Conservation (phyloP, 1,140 invertebrate genomes). For the Neuroterus valhalla region DNA sequence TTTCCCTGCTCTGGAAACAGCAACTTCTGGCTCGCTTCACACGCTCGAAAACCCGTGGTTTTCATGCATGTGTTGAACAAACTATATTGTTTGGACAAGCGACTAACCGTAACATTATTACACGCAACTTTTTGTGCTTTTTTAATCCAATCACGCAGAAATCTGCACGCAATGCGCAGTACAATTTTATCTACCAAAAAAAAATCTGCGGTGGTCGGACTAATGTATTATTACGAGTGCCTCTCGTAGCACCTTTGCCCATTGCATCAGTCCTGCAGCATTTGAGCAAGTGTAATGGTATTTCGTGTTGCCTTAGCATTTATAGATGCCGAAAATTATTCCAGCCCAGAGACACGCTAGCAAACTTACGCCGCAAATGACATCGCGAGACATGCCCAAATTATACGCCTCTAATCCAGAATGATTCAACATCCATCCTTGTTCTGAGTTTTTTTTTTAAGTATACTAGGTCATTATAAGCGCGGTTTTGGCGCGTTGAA, state of each 20-base stretch:
- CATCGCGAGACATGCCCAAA: background rate
- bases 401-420: slow-evolving; percentile 20
- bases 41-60: too few species aligned
- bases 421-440: background rate
- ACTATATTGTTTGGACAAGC: too few species aligned
- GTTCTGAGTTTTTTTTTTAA: background rate
- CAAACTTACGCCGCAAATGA: slow-evolving; percentile 8
- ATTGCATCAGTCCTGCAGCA: slow-evolving; percentile 13
- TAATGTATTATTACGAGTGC: slow-evolving; percentile 17
- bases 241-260: background rate
- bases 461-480: too few species aligned
- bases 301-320: background rate
- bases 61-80: too few species aligned
- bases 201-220: background rate
- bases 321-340: slow-evolving; percentile 17
- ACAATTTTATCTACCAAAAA: slow-evolving; percentile 21
- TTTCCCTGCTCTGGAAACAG: too few species aligned
- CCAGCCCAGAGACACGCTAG: background rate
- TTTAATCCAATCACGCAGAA: background rate
- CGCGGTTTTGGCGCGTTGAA: too few species aligned
- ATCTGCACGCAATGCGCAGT: slow-evolving; percentile 3
- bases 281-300: slow-evolving; percentile 11
- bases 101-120: slow-evolving; percentile 9
- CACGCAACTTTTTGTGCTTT: background rate
- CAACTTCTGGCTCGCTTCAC: too few species aligned